phyloP scores from a whole-genome alignment of 2,888 invertebrate species.

The Cerastis leucographa region DNA sequence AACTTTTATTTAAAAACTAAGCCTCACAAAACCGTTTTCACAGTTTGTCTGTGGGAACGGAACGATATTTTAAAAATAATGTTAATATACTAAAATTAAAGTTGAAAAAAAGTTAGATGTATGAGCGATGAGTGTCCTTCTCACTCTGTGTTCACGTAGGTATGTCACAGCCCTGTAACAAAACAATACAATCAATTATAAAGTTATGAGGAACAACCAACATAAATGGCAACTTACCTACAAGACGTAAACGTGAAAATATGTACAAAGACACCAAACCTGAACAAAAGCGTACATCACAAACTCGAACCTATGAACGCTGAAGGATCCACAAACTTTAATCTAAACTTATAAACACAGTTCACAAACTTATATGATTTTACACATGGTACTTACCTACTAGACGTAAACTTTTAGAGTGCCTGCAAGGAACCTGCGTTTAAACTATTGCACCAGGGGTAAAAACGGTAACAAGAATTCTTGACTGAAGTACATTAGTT shows the following conservation, averaged over 20 bases:
- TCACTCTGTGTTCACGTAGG: no score
- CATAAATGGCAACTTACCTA: not conserved
- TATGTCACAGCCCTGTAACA: not conserved
- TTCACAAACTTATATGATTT: slow-evolving; percentile 18
- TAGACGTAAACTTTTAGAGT: slow-evolving; percentile 36
- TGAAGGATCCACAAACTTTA: slow-evolving; percentile 1
- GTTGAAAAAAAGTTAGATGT: no score
- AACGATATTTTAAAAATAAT: no score
- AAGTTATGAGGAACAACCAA: not conserved
- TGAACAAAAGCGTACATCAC: not conserved
- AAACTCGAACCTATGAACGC: not conserved
- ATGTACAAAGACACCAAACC: not conserved
- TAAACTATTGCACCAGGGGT: slow-evolving; percentile 31
- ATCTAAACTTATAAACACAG: slow-evolving; percentile 5
- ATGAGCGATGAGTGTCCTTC: not conserved
- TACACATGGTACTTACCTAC: not conserved
- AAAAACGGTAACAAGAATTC: slow-evolving; percentile 16
- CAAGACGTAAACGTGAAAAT: not conserved
- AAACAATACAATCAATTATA: not conserved
- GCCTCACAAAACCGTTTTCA: no score
- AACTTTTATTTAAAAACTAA: no score
- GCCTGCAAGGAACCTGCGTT: slow-evolving; percentile 15
- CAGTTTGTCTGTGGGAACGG: no score
- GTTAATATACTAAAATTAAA: no score
- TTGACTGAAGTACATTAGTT: slow-evolving; percentile 25